Conservation (phyloP, 2,888 invertebrate genomes). For the Drosophila prolongata region DNA sequence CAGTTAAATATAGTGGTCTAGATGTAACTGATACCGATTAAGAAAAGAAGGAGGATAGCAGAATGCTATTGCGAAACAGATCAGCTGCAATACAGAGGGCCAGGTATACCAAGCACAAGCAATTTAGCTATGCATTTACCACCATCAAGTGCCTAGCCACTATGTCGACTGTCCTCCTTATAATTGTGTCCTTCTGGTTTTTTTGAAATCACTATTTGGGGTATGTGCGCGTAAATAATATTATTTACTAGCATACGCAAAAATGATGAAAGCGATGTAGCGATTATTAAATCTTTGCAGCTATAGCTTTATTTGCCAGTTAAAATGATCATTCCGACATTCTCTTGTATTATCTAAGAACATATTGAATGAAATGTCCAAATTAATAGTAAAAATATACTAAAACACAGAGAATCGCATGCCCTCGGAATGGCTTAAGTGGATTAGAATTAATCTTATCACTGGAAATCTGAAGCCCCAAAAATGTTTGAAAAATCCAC, state of each 20-base stretch:
- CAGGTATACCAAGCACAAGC: constrained; percentile 26
- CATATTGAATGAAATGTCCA: background rate
- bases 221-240: background rate
- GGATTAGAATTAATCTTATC: background rate
- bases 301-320: background rate
- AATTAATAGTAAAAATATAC: background rate
- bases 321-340: constrained; percentile 8
- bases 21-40: constrained; percentile 42
- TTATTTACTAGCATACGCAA: background rate
- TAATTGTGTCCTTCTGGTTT: constrained; percentile 19
- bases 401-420: background rate
- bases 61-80: constrained; percentile 17
- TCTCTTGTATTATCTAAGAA: constrained; percentile 1
- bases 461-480: background rate
- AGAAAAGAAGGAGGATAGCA: constrained; percentile 20
- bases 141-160: constrained; percentile 43
- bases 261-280: background rate
- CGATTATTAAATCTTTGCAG: background rate
- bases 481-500: constrained; percentile 11
- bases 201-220: constrained; percentile 5
- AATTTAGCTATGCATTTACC: constrained; percentile 14
- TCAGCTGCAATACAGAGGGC: constrained; percentile 15
- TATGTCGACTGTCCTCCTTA: constrained; percentile 14
- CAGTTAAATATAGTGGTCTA: constrained; percentile 62
- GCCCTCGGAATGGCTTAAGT: constrained; percentile 4